These are phyloP conservation scores for Pristionchus japonicus DNA, from an alignment of 2,888 invertebrate species.

Conservation along the genomic window DNA sequence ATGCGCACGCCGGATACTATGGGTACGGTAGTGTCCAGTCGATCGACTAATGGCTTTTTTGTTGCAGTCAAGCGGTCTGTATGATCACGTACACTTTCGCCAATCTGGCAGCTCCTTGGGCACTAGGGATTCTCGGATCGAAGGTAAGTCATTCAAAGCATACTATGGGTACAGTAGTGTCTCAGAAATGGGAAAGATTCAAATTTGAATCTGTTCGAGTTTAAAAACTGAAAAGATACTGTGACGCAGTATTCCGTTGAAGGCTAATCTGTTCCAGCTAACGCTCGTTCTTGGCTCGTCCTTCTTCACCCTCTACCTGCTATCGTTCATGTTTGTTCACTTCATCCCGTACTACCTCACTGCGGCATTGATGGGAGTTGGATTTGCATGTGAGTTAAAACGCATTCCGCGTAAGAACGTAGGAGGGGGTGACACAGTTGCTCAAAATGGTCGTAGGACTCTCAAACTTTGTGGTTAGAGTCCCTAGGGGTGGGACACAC, in stretches of 20 bases:
- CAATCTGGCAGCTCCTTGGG: slow-evolving; percentile 42
- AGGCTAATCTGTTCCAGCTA: background rate
- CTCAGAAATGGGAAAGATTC: background rate
- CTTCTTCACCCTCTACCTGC: slow-evolving; percentile 51
- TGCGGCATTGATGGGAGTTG: slow-evolving; percentile 55
- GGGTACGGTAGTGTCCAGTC: slow-evolving; percentile 50
- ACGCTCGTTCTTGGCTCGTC: slow-evolving; percentile 48
- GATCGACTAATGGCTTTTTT: background rate
- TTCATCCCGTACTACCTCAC: slow-evolving; percentile 56
- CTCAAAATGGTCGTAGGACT: too few relatives aligned
- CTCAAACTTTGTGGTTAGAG: too few relatives aligned
- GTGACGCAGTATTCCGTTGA: too few relatives aligned
- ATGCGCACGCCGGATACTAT: slow-evolving; percentile 59
- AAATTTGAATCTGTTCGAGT: background rate
- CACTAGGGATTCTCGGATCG: slow-evolving; percentile 33
- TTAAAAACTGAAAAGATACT: background rate
- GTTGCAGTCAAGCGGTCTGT: slow-evolving; percentile 36
- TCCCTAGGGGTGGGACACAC: too few relatives aligned
- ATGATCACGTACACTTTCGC: slow-evolving; percentile 16
- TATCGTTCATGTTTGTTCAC: slow-evolving; percentile 61
- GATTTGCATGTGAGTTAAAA: slow-evolving; percentile 59
- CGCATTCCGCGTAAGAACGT: too few relatives aligned
- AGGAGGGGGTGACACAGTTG: too few relatives aligned
- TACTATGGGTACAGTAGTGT: too few relatives aligned
- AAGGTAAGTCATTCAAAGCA: slow-evolving; percentile 31